phyloP scores from a whole-genome alignment of 2,888 invertebrate species.

The Spicauda simplicius region DNA sequence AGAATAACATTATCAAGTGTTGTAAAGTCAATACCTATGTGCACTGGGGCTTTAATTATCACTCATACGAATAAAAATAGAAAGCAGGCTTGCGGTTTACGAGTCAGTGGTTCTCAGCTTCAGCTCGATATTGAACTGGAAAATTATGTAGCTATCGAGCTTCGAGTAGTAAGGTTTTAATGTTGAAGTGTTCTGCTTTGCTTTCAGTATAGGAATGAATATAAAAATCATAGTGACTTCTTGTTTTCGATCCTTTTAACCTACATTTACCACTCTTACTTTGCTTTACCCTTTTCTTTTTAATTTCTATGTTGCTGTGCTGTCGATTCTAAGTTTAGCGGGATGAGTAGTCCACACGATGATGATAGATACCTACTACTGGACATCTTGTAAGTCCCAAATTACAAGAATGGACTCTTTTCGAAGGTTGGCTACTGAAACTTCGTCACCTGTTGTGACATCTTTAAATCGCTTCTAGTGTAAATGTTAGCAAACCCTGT shows the following conservation, averaged over 20 bases:
- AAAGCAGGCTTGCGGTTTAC: slow-evolving; percentile 19
- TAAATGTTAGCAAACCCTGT: not conserved
- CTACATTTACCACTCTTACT: too few species aligned
- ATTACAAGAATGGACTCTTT: not conserved
- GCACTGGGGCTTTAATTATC: not conserved
- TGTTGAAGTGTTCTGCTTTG: slow-evolving; percentile 4
- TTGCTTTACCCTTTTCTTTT: too few species aligned
- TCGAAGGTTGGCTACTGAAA: not conserved
- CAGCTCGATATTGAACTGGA: slow-evolving; percentile 25
- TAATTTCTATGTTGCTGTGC: too few species aligned
- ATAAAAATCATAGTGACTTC: not conserved
- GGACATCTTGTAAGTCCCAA: not conserved
- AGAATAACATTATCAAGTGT: not conserved
- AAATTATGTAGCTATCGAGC: slow-evolving; percentile 23
- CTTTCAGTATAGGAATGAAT: not conserved
- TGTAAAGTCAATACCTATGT: slow-evolving; percentile 10
- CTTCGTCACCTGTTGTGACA: not conserved
- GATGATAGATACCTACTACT: not conserved
- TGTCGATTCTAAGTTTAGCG: too few species aligned
- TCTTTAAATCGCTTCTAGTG: not conserved
- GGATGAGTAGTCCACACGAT: not conserved
- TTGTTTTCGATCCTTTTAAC: not conserved
- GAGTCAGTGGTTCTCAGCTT: slow-evolving; percentile 20
- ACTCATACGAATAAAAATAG: slow-evolving; percentile 23
- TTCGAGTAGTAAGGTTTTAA: not conserved